These are phyloP conservation scores for Mergus octosetaceus DNA, from an alignment of 2,797 vertebrate species.

Conservation along the genomic window DNA sequence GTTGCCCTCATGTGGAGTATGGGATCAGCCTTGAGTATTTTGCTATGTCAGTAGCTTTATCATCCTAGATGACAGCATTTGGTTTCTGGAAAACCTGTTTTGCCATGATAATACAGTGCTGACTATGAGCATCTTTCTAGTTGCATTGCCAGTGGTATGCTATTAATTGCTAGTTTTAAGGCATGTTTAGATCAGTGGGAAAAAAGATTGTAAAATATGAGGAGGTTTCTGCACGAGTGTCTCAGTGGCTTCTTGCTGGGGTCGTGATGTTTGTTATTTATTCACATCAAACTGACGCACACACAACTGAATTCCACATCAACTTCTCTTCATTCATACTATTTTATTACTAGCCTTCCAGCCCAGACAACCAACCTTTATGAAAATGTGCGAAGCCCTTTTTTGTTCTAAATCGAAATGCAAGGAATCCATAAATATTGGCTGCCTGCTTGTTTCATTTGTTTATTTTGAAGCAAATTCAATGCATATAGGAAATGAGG, in stretches of 20 bases:
- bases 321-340: neutral
- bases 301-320: neutral
- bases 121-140: neutral
- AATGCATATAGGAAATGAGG: neutral
- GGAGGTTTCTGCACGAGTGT: neutral
- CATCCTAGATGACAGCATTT: accelerated
- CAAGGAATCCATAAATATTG: neutral
- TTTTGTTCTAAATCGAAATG: neutral
- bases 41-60: neutral
- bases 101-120: constrained; percentile 12
- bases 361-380: neutral
- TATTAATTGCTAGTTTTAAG: neutral
- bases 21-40: neutral
- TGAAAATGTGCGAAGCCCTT: neutral
- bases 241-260: neutral
- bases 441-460: neutral
- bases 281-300: neutral
- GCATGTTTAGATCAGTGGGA: neutral
- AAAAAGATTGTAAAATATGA: neutral
- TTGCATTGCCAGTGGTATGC: accelerated
- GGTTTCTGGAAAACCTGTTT: neutral
- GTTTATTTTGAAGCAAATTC: neutral
- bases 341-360: neutral
- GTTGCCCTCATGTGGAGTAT: neutral
- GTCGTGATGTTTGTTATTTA: neutral